phyloP scores from a whole-genome alignment of 2,888 invertebrate species.

The Lumbricus terrestris region DNA sequence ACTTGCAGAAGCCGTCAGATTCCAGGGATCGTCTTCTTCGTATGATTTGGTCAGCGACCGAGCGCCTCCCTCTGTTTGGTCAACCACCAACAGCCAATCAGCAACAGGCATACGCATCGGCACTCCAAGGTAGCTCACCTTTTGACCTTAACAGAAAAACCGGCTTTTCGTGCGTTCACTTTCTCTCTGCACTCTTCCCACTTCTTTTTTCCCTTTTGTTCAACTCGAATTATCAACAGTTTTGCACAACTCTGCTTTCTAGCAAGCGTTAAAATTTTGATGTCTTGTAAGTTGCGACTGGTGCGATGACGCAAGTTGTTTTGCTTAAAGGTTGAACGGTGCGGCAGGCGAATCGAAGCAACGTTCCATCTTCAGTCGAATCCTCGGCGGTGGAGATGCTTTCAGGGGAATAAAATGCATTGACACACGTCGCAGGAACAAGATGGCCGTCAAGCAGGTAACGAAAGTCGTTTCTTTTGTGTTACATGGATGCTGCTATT shows the following conservation, averaged over 20 bases:
- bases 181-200: too few species aligned
- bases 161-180: neutral
- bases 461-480: neutral
- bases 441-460: constrained; percentile 21
- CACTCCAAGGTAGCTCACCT: neutral
- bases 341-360: neutral
- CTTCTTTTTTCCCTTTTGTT: too few species aligned
- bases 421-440: neutral
- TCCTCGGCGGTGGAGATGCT: neutral
- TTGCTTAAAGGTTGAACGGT: neutral
- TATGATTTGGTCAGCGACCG: neutral
- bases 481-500: neutral
- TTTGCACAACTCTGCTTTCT: too few species aligned
- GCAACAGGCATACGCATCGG: neutral
- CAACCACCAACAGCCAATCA: neutral
- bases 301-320: neutral
- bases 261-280: too few species aligned
- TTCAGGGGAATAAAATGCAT: neutral
- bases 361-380: neutral
- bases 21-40: neutral
- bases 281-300: neutral
- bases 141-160: too few species aligned
- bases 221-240: too few species aligned
- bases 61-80: neutral
- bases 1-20: neutral